Evolutionary conservation across 2,797 vertebrate genomes (phyloP), one percentile per base, ranked within the genome.

Genomic region (Calcarius lapponicus): DNA sequence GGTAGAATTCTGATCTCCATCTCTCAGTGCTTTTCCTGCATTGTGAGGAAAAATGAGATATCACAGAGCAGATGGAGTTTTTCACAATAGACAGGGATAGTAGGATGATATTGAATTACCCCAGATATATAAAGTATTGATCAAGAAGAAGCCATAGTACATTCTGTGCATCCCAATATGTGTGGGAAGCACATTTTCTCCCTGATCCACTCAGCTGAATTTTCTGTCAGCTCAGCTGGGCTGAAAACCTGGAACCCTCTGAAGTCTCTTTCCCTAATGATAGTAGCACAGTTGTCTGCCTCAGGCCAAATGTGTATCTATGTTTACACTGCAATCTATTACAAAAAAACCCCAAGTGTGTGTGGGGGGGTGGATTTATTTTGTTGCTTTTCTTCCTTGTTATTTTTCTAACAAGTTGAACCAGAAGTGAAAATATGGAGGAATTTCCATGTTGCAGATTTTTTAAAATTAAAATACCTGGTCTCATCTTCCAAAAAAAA

Each of bases 351-450:
- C 17, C 3, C 4, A 88, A 38, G 10, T 53, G n/a, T 17, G n/a
- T 17, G 4, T 2, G 19, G 1, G 11, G 1, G 7, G 1, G 7
- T 10, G 17, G 38, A 7, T 26, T 64, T 38, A 14, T 82, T 75
- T 42, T 36, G 9, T 24, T 50, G 32, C 3, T 21, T 47, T 48
- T 56, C 2, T 16, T 22, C 21, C 45, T 64, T 31, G 21, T 54
- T 67, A 40, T 67, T 67, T 66, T 57, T 57, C 29, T 48, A 67
- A 48, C 11, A 65, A 70, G 22, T 43, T 66, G 73, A 80, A 13
- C 1, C 6, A 22, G 29, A 69, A 47, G 4, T 47, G 61, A 13
- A 89, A 81, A 69, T 50, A 34, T 6, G 6, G 13, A 69, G 7
- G 6, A 4, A 61, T 72, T 81, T 76, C 25, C 14, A 26, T 24